Evolutionary conservation across 2,113 vertebrate species (phyloP), one percentile per base, ranked within the genome.

Genomic region (Myotis lucifugus): DNA sequence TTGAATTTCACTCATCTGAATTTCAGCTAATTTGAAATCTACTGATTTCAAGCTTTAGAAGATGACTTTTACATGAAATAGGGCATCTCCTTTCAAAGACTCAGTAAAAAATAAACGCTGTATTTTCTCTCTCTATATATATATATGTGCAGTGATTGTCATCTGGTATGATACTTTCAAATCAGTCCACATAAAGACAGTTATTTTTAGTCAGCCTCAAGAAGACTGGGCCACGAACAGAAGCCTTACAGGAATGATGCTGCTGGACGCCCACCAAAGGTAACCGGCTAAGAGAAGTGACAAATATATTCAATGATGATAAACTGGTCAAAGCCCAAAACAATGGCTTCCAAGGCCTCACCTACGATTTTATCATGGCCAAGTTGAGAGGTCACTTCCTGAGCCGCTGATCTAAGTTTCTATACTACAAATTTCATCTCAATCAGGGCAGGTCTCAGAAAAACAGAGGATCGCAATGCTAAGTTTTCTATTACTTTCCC

Each of bases 301-400:
- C 12, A 1, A 91, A 88, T 67, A 81, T 86, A 69, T 86, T 91
- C 90, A 73, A 84, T 40, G 37, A 84, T 40, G 42, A 34, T 3
- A 93, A 72, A 69, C n/a, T 82, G 81, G 4, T 70, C 87, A 93
- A 12, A 94, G n/a, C 69, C 42, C 84, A 48, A 82, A 48, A 90
- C 91, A 95, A 96, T 93, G 90, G 83, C 93, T 85, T n/a, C 0
- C 76, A 29, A 97, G 84, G 95, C 74, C 78, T 95, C 96, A 37
- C 79, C 93, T 32, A 40, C 42, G 32, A 29, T 52, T 81, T 78
- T 59, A 32, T 15, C 61, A 72, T 25, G 50, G 59, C 2, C 25
- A 85, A 84, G 48, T 27, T 59, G 29, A 86, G 23, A 88, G 61
- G 29, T 85, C 78, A 82, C 88, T 95, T 92, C 72, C 92, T 52